Evolutionary conservation across 2,113 vertebrate genomes (phyloP), one percentile per base, ranked within the genome.

Genomic region (Nyctereutes procyonoides): DNA sequence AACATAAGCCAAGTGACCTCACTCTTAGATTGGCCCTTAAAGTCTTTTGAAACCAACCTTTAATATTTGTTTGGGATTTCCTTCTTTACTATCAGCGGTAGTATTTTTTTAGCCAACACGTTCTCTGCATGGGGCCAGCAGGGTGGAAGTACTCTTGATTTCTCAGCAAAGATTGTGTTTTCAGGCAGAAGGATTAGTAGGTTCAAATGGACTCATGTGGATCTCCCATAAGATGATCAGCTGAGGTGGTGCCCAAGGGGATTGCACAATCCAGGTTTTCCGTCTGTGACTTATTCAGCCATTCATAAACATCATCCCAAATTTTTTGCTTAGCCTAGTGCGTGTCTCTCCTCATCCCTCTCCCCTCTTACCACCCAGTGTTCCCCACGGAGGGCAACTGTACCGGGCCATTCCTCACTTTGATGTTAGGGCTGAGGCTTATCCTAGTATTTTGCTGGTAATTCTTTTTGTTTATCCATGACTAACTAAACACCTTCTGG

Each of bases 401-500:
- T 43, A 67, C 48, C 90, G 89, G 92, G 35, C 35, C 65, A 11
- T 63, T 94, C 28, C 92, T 20, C 20, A 30, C 20, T 55, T 24
- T 26, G 32, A 51, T 90, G 35, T 96, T 73, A 62, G 28, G 76
- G 43, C 71, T 48, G 55, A 74, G 60, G 11, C 48, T 24, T 43
- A 55, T 48, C 60, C 86, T 76, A 85, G 51, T 14, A 30, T 35
- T 93, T 87, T 82, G 24, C 38, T 22, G 8, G 22, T 84, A 84
- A 85, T 93, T 96, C 80, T 95, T 90, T 71, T 88, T 63, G 43
- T 55, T 85, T 71, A 76, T 17, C 79, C 35, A 43, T 81, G 48
- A 48, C 38, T 74, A 26, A 58, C 30, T 82, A 92, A 97, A 88
- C 28, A 26, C 89, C 86, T 88, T 73, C 73, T 82, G 79, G 79